Evolutionary conservation across 2,888 invertebrate species (phyloP).

Genomic region (Agonopterix arenella): DNA sequence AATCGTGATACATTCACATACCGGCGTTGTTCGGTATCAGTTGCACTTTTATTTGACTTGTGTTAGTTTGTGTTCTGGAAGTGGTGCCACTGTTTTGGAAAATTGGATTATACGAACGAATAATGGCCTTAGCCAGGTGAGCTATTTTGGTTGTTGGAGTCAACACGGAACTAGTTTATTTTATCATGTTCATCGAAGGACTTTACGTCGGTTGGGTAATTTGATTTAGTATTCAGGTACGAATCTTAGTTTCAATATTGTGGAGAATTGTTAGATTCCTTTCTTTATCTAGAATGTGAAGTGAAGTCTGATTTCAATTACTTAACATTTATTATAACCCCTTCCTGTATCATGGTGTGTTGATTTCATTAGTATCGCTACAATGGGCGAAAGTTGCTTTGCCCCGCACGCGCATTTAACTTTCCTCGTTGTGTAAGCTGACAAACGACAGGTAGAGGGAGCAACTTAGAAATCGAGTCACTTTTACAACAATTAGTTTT

Average conservation of each 20-base stretch:
- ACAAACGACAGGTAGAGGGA: slow-evolving; percentile 63
- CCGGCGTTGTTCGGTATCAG: slow-evolving; percentile 46
- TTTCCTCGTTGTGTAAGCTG: slow-evolving; percentile 75
- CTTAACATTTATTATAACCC: not conserved
- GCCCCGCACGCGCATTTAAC: slow-evolving; percentile 65
- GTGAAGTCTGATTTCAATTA: not conserved
- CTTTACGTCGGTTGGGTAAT: slow-evolving; percentile 48
- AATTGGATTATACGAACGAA: slow-evolving; percentile 75
- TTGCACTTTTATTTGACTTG: slow-evolving; percentile 39
- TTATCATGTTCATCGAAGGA: slow-evolving; percentile 66
- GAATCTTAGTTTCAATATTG: slow-evolving; percentile 14
- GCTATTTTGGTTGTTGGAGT: slow-evolving; percentile 74
- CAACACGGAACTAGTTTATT: slow-evolving; percentile 73
- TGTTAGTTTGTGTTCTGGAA: slow-evolving; percentile 61
- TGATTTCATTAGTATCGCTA: slow-evolving; percentile 36
- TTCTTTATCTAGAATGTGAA: slow-evolving; percentile 4
- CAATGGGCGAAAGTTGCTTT: slow-evolving; percentile 71
- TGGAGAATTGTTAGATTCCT: slow-evolving; percentile 2
- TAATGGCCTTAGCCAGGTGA: slow-evolving; percentile 77
- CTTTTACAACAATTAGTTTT: slow-evolving; percentile 51
- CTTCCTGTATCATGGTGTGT: slow-evolving; percentile 20
- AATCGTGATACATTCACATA: slow-evolving; percentile 68
- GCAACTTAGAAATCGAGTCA: slow-evolving; percentile 66
- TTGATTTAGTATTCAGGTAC: slow-evolving; percentile 45
- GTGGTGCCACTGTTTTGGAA: slow-evolving; percentile 64